These are phyloP conservation scores for Columba guinea DNA, from an alignment of 2,797 vertebrate genomes.

Conservation along the genomic window DNA sequence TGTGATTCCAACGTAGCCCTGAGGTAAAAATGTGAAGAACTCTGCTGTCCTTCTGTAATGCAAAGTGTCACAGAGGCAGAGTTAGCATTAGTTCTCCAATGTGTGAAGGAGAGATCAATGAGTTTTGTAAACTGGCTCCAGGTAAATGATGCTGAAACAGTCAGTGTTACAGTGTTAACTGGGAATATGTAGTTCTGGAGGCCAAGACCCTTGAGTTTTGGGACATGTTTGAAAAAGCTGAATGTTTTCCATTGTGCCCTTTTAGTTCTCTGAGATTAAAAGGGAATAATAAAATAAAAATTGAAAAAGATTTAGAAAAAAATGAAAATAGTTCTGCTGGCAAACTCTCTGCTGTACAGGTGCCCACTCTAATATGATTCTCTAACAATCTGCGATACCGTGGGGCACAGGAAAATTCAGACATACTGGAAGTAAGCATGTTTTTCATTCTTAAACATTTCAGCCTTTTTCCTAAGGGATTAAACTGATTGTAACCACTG, in stretches of 20 bases:
- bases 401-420: neutral
- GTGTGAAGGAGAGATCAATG: neutral
- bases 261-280: constrained; percentile 20
- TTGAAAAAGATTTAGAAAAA: neutral
- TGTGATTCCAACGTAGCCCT: constrained; percentile 3
- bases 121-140: constrained; percentile 7
- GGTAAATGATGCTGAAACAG: neutral
- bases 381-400: neutral
- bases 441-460: constrained; percentile 39
- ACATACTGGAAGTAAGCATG: neutral
- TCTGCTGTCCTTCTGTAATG: neutral
- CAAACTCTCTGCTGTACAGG: neutral
- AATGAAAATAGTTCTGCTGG: neutral
- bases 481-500: neutral
- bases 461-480: neutral
- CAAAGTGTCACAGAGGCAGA: neutral
- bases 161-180: neutral
- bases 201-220: neutral
- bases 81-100: neutral
- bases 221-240: constrained; percentile 3
- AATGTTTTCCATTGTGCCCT: constrained; percentile 17
- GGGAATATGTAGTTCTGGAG: neutral
- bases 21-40: constrained; percentile 16
- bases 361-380: neutral
- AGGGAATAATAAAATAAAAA: constrained; percentile 23